Evolutionary conservation across 2,797 vertebrate species (phyloP), one percentile per base, ranked within the genome.

Genomic region (Octomys mimax): DNA sequence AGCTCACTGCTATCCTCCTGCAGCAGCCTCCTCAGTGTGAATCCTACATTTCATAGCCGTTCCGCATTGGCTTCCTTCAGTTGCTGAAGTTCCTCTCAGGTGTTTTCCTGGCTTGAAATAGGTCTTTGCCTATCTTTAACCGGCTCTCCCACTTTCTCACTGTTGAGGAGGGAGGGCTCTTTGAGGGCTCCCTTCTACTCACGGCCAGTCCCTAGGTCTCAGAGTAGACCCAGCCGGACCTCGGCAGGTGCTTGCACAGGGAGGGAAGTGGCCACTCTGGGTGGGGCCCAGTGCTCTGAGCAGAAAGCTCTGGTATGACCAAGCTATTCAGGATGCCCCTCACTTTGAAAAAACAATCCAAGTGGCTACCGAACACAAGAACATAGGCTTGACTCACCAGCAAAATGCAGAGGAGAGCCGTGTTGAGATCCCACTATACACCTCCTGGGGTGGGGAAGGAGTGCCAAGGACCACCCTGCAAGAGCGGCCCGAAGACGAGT

Each of bases 271-370:
- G 6, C 31, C 49, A 22, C 87, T 62, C 26, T 64, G 46, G 22
- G 26, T 85, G 71, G 79, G 68, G 19, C 61, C 52, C 71, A 57
- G 18, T 39, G 88, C 62, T 71, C 66, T 39, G 81, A 57, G 71
- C 16, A 81, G 18, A 57, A 21, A 28, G 26, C 42, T 5, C 46
- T 88, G 73, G 28, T 31, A 6, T 64, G 85, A 83, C 6, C 21
- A 82, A 87, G 33, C 83, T 92, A 66, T 52, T 89, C 61, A 77
- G 24, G 26, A 39, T 89, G 89, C 71, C 36, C 21, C 31, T 87
- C 16, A 42, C 33, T 89, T 85, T 26, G 86, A 61, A 71, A 59
- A 88, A 61, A 59, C 13, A 59, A 68, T 54, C 52, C 42, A 89
- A 59, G 92, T 33, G 62, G n/a, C 22, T 39, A 59, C 57, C 31